These are phyloP conservation scores for Panthera leo DNA, from an alignment of 2,113 vertebrate species.

Conservation along the genomic window DNA sequence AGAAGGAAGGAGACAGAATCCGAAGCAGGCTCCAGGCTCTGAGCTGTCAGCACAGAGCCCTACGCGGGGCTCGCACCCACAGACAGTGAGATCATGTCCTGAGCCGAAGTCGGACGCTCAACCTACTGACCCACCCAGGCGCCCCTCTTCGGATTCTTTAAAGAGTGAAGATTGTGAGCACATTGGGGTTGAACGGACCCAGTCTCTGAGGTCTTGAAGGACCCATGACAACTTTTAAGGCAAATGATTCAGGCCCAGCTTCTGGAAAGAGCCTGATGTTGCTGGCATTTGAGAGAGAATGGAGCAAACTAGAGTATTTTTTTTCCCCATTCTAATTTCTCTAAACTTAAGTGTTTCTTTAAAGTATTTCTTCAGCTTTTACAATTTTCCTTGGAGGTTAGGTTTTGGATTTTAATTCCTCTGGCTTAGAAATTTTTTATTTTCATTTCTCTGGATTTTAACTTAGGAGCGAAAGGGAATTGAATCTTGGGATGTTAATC, in stretches of 20 bases:
- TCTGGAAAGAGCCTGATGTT: neutral
- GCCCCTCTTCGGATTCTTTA: neutral
- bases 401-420: neutral
- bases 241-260: neutral
- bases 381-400: neutral
- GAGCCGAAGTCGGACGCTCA: too few relatives aligned
- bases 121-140: too few relatives aligned
- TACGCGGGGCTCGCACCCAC: too few relatives aligned
- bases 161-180: neutral
- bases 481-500: neutral
- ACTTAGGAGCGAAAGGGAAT: neutral
- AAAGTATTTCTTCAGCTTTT: neutral
- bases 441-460: neutral
- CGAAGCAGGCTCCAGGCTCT: too few relatives aligned
- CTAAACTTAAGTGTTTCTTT: neutral
- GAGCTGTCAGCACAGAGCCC: too few relatives aligned
- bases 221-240: neutral
- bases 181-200: neutral
- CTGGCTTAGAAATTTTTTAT: neutral
- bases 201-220: neutral
- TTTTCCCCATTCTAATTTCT: neutral
- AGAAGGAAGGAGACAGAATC: too few relatives aligned
- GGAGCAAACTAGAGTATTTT: too few relatives aligned
- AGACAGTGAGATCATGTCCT: too few relatives aligned
- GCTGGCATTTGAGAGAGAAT: too few relatives aligned